Evolutionary conservation across 2,797 vertebrate genomes (phyloP).

Genomic region (Parauchenoglanis punctatus): DNA sequence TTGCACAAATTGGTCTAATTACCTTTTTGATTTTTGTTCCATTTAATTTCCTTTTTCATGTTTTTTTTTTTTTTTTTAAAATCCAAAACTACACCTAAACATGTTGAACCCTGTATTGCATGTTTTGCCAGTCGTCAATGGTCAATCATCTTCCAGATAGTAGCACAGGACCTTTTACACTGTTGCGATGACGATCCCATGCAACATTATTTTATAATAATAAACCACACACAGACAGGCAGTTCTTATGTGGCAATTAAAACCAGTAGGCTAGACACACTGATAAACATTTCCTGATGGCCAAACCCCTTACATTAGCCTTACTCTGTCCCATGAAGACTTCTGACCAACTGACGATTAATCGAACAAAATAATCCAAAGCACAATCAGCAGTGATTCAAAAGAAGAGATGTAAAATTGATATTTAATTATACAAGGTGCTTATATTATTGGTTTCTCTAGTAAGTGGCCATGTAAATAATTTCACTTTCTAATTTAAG

Average conservation of each 20-base stretch:
- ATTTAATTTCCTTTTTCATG: background rate
- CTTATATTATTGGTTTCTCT: too few relatives aligned
- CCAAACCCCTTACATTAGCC: background rate
- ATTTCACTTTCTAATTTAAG: background rate
- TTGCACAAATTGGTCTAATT: background rate
- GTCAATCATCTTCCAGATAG: background rate
- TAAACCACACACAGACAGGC: conserved; percentile 1
- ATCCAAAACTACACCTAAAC: background rate
- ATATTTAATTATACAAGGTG: background rate
- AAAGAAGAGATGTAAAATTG: background rate
- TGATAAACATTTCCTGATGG: background rate
- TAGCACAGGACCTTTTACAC: background rate
- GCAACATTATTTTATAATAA: background rate
- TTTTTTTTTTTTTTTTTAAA: background rate
- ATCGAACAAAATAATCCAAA: background rate
- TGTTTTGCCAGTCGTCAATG: background rate
- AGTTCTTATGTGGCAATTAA: background rate
- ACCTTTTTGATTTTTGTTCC: background rate
- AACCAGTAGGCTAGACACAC: background rate
- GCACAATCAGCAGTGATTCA: background rate
- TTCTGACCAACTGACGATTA: background rate
- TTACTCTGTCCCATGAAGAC: background rate
- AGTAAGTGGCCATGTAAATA: too few relatives aligned
- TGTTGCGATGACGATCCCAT: background rate
- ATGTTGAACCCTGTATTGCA: background rate